phyloP scores from a whole-genome alignment of 2,797 vertebrate species.

The Spondyliosoma cantharus region DNA sequence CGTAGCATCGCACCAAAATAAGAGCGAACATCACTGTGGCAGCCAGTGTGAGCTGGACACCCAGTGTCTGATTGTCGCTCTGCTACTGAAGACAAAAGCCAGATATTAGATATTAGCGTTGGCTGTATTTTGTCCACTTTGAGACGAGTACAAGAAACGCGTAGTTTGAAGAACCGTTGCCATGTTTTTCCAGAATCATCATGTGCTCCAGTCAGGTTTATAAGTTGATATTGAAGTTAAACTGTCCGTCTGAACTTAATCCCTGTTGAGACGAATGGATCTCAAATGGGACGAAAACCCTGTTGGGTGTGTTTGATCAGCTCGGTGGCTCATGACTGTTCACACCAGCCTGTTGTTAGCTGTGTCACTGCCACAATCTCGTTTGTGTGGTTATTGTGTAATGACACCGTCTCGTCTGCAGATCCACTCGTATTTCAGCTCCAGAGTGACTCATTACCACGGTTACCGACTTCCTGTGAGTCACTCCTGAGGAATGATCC shows the following conservation, averaged over 20 bases:
- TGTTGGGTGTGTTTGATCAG: background rate
- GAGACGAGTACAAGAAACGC: no score
- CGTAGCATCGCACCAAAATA: no score
- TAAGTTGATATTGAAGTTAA: background rate
- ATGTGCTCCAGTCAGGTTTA: background rate
- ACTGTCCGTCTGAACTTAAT: background rate
- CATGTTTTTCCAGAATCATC: no score
- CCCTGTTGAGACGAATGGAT: background rate
- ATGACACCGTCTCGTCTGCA: background rate
- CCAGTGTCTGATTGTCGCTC: no score
- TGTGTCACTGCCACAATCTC: background rate
- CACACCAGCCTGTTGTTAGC: background rate
- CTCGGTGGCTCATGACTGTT: background rate
- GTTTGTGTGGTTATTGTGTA: background rate
- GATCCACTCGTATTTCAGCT: background rate
- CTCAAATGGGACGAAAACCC: background rate
- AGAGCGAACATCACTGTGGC: no score
- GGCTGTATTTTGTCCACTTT: no score
- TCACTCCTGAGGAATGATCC: conserved; percentile 24
- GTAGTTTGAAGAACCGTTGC: background rate
- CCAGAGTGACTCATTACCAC: background rate
- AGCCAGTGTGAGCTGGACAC: no score
- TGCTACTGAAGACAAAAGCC: no score
- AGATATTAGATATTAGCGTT: no score
- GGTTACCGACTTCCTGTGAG: conserved; percentile 13